These are phyloP conservation scores for Diaperis boleti DNA, from an alignment of 2,888 invertebrate genomes.

Conservation along the genomic window DNA sequence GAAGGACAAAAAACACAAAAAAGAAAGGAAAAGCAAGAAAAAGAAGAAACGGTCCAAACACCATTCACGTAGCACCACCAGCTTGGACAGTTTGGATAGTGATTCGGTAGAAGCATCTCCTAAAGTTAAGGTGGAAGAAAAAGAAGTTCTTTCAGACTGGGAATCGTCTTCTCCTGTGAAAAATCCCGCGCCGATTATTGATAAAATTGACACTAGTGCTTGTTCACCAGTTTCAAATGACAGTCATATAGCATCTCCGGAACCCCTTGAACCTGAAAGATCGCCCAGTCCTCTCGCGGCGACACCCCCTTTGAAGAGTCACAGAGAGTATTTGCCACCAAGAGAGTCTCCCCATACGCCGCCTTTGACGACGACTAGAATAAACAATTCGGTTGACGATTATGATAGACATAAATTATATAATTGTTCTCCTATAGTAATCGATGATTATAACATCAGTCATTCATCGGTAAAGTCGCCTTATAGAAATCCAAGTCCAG, in stretches of 20 bases:
- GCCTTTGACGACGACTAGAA: conserved; percentile 51
- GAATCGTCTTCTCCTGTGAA: conserved; percentile 56
- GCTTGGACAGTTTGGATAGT: conserved; percentile 71
- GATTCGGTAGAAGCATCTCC: conserved; percentile 65
- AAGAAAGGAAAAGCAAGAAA: conserved; percentile 75
- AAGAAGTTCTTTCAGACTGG: conserved; percentile 62
- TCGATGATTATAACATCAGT: conserved; percentile 51
- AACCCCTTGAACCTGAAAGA: conserved; percentile 54
- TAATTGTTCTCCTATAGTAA: conserved; percentile 54
- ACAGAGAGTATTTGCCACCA: conserved; percentile 62
- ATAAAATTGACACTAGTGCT: conserved; percentile 59
- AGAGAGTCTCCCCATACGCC: conserved; percentile 80
- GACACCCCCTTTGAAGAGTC: conserved; percentile 65
- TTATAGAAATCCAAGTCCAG: conserved; percentile 62
- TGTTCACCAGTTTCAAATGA: conserved; percentile 66
- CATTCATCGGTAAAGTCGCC: conserved; percentile 56
- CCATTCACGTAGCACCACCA: conserved; percentile 75
- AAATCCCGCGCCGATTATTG: conserved; percentile 42
- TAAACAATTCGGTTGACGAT: conserved; percentile 41
- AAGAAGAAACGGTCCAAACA: conserved; percentile 79
- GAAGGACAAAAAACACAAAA: conserved; percentile 82
- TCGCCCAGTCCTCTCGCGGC: conserved; percentile 59
- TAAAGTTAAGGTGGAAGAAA: conserved; percentile 52
- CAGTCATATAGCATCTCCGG: conserved; percentile 63
- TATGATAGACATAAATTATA: conserved; percentile 51